Percentiles rank a stretch among this genome's conserved stretches.
These are phyloP conservation scores for Epirrhoe tristata DNA, from an alignment of 2,888 invertebrate genomes.

Conservation along the genomic window DNA sequence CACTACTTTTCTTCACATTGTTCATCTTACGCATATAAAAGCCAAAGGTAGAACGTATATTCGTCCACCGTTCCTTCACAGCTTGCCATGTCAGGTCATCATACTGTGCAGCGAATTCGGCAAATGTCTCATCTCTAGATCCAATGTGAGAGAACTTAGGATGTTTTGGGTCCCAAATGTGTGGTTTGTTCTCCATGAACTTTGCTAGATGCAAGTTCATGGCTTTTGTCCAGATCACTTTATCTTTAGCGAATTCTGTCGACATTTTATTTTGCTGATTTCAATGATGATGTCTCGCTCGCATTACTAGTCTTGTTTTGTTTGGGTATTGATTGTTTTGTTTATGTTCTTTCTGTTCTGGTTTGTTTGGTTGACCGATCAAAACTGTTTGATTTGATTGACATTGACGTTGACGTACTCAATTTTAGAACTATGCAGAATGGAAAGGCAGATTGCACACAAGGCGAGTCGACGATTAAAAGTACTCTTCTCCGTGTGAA, in stretches of 20 bases:
- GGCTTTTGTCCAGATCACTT: constrained; percentile 77
- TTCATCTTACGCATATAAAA: constrained; percentile 74
- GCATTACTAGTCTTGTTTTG: background rate
- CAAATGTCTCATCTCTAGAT: constrained; percentile 68
- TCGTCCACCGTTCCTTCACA: constrained; percentile 80
- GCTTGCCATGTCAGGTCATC: constrained; percentile 76
- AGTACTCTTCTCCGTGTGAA: background rate
- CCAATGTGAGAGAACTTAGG: constrained; percentile 73
- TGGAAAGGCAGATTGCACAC: background rate
- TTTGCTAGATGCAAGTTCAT: constrained; percentile 78
- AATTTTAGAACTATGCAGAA: background rate
- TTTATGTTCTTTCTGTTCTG: background rate
- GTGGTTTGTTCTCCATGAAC: constrained; percentile 69
- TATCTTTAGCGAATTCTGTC: constrained; percentile 76
- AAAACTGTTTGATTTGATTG: background rate
- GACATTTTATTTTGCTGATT: constrained; percentile 52
- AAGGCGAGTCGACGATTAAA: background rate
- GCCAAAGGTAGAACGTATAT: constrained; percentile 76
- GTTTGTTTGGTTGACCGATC: background rate
- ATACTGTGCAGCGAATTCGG: constrained; percentile 73
- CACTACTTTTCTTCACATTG: constrained; percentile 56
- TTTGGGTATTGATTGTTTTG: background rate
- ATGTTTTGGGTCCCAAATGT: constrained; percentile 78
- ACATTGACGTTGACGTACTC: background rate
- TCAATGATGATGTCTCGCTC: too few relatives aligned